Evolutionary conservation across 2,888 invertebrate genomes (phyloP).

Genomic region (Latrodectus hesperus): DNA sequence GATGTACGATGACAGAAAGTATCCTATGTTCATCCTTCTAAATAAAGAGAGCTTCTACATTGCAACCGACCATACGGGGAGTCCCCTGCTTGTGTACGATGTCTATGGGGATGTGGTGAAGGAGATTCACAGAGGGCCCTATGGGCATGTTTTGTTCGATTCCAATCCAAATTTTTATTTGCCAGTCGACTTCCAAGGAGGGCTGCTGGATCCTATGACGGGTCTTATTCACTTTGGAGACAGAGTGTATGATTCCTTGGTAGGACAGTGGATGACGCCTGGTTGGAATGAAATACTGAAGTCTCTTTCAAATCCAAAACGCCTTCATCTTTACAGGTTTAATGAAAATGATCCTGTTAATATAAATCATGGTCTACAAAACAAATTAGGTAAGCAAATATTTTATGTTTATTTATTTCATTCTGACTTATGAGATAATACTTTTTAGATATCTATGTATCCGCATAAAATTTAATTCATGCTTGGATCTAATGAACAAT

Average conservation of each 20-base stretch:
- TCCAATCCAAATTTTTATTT: constrained; percentile 90
- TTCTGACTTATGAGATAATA: not conserved
- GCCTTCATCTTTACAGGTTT: constrained; percentile 92
- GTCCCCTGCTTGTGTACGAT: constrained; percentile 92
- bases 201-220: constrained; percentile 90
- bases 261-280: constrained; percentile 98
- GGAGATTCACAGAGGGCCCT: constrained; percentile 92
- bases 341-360: constrained; percentile 94
- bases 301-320: constrained; percentile 89
- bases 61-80: constrained; percentile 92
- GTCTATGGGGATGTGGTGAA: constrained; percentile 92
- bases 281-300: constrained; percentile 91
- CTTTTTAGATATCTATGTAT: no score
- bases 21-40: constrained; percentile 83
- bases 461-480: no score
- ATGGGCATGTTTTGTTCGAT: constrained; percentile 90
- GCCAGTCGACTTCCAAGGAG: constrained; percentile 76
- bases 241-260: constrained; percentile 90
- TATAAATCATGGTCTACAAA: constrained; percentile 68
- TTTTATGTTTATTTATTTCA: not conserved
- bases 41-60: constrained; percentile 90
- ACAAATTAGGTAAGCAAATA: constrained; percentile 68
- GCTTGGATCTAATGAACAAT: no score
- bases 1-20: constrained; percentile 86
- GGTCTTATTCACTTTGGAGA: constrained; percentile 86